phyloP scores from a whole-genome alignment of 2,888 invertebrate species.

The Tipula helvola region DNA sequence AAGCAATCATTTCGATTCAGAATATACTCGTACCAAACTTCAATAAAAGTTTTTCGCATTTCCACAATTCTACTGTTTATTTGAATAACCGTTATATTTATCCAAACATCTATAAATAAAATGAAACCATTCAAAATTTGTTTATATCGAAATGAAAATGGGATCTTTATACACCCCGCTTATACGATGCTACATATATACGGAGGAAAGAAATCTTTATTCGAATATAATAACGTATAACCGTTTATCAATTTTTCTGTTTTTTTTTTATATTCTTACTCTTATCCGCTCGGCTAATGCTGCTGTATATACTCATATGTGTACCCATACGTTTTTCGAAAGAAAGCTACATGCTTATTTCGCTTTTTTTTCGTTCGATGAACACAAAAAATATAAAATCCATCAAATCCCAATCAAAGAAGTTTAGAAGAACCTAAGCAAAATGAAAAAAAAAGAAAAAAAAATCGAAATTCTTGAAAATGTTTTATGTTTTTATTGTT shows the following conservation, averaged over 20 bases:
- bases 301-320: background rate
- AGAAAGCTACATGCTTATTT: background rate
- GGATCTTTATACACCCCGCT: background rate
- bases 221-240: background rate
- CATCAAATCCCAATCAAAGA: conserved; percentile 4
- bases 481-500: background rate
- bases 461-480: background rate
- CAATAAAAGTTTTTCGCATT: background rate
- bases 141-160: background rate
- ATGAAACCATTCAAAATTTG: background rate
- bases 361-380: background rate
- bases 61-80: background rate
- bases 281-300: background rate
- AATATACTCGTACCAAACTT: background rate
- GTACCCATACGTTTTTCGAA: background rate
- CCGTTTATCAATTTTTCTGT: background rate
- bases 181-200: background rate
- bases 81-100: background rate
- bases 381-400: background rate
- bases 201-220: background rate
- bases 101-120: background rate
- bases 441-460: background rate
- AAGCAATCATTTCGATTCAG: background rate
- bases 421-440: background rate
- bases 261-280: background rate